Conservation (phyloP, 1,140 invertebrate species). For the Habropoda laboriosa region DNA sequence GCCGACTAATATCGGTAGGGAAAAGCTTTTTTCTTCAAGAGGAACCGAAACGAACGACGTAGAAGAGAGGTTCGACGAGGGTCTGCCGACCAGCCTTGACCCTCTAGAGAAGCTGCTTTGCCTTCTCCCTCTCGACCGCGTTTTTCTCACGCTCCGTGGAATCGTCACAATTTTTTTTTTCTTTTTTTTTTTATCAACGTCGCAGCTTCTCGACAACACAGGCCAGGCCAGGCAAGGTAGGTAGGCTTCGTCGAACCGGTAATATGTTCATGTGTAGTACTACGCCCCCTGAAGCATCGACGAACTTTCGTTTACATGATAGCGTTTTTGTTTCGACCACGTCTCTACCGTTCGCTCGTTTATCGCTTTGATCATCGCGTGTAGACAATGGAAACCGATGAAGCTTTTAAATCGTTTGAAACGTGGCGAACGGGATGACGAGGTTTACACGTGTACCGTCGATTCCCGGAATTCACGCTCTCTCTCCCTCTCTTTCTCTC, state of each 20-base stretch:
- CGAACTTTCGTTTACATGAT: no score
- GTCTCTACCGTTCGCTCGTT: conserved; percentile 3
- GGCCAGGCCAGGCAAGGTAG: no score
- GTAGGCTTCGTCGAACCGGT: no score
- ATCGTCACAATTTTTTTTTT: conserved; percentile 42
- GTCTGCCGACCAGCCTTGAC: conserved; percentile 51
- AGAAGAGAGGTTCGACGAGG: conserved; percentile 29
- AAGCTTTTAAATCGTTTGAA: conserved; percentile 33
- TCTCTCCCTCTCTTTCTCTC: not conserved
- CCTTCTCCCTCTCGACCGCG: conserved; percentile 49
- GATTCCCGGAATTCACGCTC: not conserved
- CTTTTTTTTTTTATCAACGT: no score
- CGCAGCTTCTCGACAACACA: no score
- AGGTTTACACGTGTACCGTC: not conserved
- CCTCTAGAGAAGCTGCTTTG: conserved; percentile 7
- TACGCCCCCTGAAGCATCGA: no score
- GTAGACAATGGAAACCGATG: conserved; percentile 10
- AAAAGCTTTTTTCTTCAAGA: conserved; percentile 19
- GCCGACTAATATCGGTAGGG: conserved; percentile 23
- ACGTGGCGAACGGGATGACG: not conserved
- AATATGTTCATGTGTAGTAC: no score
- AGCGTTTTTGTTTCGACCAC: conserved; percentile 16
- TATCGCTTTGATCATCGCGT: conserved; percentile 17
- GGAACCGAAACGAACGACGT: conserved; percentile 10
- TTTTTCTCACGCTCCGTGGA: conserved; percentile 25